Conservation (phyloP, 2,888 invertebrate species). For the Cabera pusaria region DNA sequence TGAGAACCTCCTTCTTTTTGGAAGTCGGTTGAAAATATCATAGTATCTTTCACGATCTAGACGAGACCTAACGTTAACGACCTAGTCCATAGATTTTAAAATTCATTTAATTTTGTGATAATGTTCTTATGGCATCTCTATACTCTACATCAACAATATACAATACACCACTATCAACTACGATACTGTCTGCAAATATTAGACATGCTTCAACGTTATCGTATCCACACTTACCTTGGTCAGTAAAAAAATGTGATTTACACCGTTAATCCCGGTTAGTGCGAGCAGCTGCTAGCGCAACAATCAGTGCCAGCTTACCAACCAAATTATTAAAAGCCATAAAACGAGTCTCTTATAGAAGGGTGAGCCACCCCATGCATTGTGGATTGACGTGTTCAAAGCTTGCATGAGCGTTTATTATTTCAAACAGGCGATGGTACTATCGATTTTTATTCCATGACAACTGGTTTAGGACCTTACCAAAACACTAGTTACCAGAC, state of each 20-base stretch:
- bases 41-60: too few species aligned
- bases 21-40: too few species aligned
- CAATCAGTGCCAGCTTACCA: constrained; percentile 79
- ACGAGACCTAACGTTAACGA: too few species aligned
- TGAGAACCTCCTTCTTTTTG: too few species aligned
- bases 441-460: constrained; percentile 57
- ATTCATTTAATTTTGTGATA: too few species aligned
- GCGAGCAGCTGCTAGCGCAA: constrained; percentile 70
- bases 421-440: constrained; percentile 63
- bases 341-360: constrained; percentile 75
- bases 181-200: constrained; percentile 33
- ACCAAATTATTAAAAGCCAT: constrained; percentile 81
- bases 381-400: constrained; percentile 67
- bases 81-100: too few species aligned
- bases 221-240: constrained; percentile 48
- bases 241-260: constrained; percentile 57
- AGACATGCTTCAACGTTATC: constrained; percentile 44
- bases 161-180: constrained; percentile 3
- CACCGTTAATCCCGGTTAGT: constrained; percentile 64
- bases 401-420: constrained; percentile 71
- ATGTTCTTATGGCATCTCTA: too few species aligned
- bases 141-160: too few species aligned
- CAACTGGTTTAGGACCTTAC: constrained; percentile 19
- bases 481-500: background rate
- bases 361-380: constrained; percentile 74